Base-by-base conservation (phyloP, 2,888 invertebrate species). In the Andricus quercusramuli region DNA sequence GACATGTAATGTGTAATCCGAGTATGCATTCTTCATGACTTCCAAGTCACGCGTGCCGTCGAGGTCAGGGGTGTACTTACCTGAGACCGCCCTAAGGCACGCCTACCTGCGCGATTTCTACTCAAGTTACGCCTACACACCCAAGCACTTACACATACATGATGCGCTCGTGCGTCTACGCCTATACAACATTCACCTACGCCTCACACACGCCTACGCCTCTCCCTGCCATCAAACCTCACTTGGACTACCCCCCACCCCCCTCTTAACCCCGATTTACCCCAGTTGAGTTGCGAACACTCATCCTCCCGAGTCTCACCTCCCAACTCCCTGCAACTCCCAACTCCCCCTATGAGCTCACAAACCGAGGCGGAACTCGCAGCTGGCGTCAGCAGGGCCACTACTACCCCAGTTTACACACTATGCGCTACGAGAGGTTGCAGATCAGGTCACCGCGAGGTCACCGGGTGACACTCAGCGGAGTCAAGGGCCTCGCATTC, bases 21-120 rank as follows among this genome's bases (percentile, higher is more conserved):
- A 32, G 29, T 70, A 20, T 70, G 70, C n/a, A 44, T 44, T 70
- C 51, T 44, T 32, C 74, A 74, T 74, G 51, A 74, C 56, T 74
- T 74, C 20, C n/a, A 22, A 56, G 74, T 74, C 11, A 74, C 74
- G 56, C 74, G 64, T 62, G 41, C 20, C 64, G 64, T 82, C 82
- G 82, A 79, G 82, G 83, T 84, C 84, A 84, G 84, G 82, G 80
- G 81, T 83, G 81, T 84, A 88, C 87, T 89, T 89, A 91, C 91
- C 91, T 92, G 91, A 91, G 90, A 84, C 91, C 92, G 91, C 92
- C 92, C 92, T 89, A 90, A 89, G 92, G 90, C 91, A 92, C 92
- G 92, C 92, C 92, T 90, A 92, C 91, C 91, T 90, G 91, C 90
- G 90, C 91, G 88, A 90, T 90, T 88, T 88, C 85, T 83, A 83